These are phyloP conservation scores for Euschistus heros DNA, from an alignment of 1,140 invertebrate species.

Conservation along the genomic window DNA sequence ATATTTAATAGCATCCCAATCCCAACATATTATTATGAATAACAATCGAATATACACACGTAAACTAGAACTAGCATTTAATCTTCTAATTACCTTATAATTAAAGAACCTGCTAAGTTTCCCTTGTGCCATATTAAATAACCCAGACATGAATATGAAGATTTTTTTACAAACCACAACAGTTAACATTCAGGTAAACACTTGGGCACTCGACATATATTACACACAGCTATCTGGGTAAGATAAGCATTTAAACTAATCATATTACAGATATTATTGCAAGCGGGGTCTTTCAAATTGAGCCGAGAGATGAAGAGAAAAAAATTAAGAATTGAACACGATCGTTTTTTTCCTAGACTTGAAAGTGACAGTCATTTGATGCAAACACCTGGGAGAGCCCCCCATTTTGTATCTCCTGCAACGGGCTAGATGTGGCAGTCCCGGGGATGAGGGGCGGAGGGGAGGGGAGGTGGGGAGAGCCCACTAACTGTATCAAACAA, in stretches of 20 bases:
- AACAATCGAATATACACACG: no score
- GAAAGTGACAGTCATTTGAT: not conserved
- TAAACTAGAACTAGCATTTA: not conserved
- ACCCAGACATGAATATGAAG: slow-evolving; percentile 21
- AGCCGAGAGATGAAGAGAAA: not conserved
- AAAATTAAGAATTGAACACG: slow-evolving; percentile 12
- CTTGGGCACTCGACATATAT: not conserved
- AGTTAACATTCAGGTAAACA: slow-evolving; percentile 23
- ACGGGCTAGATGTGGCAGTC: not conserved
- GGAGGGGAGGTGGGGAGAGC: not conserved
- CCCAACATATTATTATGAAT: no score
- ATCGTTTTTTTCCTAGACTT: slow-evolving; percentile 15
- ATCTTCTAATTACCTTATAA: slow-evolving; percentile 21
- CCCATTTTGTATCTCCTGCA: slow-evolving; percentile 7
- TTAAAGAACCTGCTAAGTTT: slow-evolving; percentile 27
- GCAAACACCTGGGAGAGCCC: not conserved
- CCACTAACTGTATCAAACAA: slow-evolving; percentile 4
- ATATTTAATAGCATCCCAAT: no score
- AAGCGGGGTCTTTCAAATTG: not conserved
- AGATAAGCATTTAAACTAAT: slow-evolving; percentile 4
- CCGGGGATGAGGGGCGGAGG: not conserved
- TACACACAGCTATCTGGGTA: not conserved
- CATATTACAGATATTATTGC: slow-evolving; percentile 13
- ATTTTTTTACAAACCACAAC: slow-evolving; percentile 13
- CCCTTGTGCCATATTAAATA: slow-evolving; percentile 26